Evolutionary conservation across 2,113 vertebrate species (phyloP), one percentile per base, ranked within the genome.

Genomic region (Hypomesus transpacificus): DNA sequence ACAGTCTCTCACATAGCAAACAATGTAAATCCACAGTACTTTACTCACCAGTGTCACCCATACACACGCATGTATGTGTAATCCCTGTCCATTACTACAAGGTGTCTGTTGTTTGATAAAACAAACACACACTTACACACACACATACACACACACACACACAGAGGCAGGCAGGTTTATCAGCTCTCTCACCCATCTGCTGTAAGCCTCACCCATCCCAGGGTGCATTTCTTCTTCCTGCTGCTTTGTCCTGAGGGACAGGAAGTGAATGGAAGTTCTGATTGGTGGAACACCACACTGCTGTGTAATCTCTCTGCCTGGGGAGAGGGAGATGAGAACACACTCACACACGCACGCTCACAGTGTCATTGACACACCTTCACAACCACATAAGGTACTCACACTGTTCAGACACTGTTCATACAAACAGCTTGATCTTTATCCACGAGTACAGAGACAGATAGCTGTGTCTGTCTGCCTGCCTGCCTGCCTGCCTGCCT

Each of bases 181-280:
- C 63, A 73, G 63, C 53, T 58, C 52, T 39, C 28, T 24, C 16
- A 56, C 63, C 63, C 31, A 39, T 3, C 52, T 58, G 54, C 56
- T 65, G 22, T 73, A 51, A 73, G 66, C 71, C 16, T 11, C 63
- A 66, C 71, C 63, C 66, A 17, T 73, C 71, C 62, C 71, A 66
- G 63, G 28, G 34, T 73, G 62, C 62, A 57, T 53, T 66, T 54
- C 63, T 56, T 24, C 63, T 57, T 58, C 71, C 28, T n/a, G 20
- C 71, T 59, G 20, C 20, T 56, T 46, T 21, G 61, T 54, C 61
- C 51, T 65, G n/a, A 46, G 61, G 52, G 70, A 65, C 61, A 56
- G 50, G 60, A 56, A 59, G 46, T 39, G 20, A 13, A 59, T 18
- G 5, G 11, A 67, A 6, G 3, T 16, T 51, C 39, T 65, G 62